Conservation (phyloP, 2,888 invertebrate species). For the Limnephilus lunatus region DNA sequence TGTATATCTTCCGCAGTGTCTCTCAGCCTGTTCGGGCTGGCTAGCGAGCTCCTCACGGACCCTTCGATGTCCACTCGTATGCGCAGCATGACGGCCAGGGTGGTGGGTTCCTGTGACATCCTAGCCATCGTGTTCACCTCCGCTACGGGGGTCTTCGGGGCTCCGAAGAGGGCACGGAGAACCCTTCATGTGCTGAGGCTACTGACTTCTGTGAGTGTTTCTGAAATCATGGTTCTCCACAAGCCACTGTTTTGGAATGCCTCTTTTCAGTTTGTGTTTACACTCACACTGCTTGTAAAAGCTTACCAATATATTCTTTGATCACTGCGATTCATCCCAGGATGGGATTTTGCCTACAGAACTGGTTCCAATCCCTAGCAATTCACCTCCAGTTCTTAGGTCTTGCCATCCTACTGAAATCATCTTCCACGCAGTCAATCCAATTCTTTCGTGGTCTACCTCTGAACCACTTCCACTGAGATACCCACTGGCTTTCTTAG, state of each 20-base stretch:
- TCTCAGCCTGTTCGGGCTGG: constrained; percentile 75
- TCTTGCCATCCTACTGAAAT: neutral
- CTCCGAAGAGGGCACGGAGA: constrained; percentile 75
- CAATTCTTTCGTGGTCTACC: neutral
- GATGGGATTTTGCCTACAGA: neutral
- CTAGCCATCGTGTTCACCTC: constrained; percentile 77
- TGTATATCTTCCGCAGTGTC: constrained; percentile 69
- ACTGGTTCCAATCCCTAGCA: neutral
- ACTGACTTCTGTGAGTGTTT: constrained; percentile 72
- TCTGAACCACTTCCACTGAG: neutral
- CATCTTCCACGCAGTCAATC: neutral
- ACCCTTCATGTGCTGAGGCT: constrained; percentile 76
- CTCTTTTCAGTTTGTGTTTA: neutral
- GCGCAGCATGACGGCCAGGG: constrained; percentile 77
- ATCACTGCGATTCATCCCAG: neutral
- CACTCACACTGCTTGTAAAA: neutral
- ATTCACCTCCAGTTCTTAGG: neutral
- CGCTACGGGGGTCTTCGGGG: constrained; percentile 76
- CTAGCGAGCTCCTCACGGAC: constrained; percentile 77
- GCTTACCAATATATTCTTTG: neutral
- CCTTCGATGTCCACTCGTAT: constrained; percentile 77
- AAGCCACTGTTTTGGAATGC: neutral
- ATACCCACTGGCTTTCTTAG: neutral
- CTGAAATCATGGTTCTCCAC: neutral
- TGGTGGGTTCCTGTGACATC: constrained; percentile 78